Conservation (phyloP, 2,797 vertebrate genomes). For the Lacerta viridis region DNA sequence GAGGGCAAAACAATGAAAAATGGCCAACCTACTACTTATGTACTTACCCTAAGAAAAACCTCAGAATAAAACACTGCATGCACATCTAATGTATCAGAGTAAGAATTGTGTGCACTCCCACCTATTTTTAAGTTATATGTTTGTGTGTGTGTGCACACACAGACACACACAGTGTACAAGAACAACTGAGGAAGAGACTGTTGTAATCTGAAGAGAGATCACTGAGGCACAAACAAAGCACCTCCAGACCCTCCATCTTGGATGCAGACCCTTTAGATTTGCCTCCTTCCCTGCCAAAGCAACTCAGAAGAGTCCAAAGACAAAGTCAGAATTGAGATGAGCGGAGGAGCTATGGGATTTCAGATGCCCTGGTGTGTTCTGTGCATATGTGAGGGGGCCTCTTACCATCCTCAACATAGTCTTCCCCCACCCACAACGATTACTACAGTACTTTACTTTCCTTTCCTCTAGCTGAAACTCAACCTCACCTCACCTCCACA, state of each 20-base stretch:
- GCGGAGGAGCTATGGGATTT: background rate
- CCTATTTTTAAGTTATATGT: background rate
- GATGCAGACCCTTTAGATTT: background rate
- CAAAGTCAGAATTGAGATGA: background rate
- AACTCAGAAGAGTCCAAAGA: background rate
- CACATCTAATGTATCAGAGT: too few species aligned
- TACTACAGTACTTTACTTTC: too few species aligned
- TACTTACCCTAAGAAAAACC: background rate
- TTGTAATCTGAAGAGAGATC: background rate
- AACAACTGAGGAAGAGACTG: background rate
- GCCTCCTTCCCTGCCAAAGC: background rate
- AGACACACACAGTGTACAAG: background rate
- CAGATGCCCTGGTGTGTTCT: too few species aligned
- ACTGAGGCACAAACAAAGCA: background rate
- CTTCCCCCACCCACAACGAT: too few species aligned
- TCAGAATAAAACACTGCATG: background rate
- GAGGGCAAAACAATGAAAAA: constrained; percentile 2
- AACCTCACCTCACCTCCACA: too few species aligned
- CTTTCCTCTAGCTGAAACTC: background rate
- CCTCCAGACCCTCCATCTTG: constrained; percentile 2
- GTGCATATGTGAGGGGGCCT: background rate
- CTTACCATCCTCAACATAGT: background rate
- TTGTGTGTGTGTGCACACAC: too few species aligned
- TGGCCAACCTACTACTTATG: background rate
- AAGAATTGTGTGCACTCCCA: too few species aligned